phyloP scores from a whole-genome alignment of 2,888 invertebrate genomes.

The Polyommatus icarus region DNA sequence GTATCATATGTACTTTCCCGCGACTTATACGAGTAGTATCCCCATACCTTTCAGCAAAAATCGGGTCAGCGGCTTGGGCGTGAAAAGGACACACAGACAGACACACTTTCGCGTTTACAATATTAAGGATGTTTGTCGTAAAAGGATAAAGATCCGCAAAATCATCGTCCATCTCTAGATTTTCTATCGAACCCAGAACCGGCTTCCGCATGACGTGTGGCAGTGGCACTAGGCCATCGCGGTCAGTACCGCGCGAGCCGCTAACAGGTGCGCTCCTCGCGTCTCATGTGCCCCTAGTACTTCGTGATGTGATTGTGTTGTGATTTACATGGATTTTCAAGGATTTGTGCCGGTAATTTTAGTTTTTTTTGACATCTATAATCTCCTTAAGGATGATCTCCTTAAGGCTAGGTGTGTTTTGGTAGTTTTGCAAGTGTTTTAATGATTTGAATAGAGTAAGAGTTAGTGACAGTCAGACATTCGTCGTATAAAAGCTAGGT shows the following conservation, averaged over 20 bases:
- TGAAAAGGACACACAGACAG: too few species aligned
- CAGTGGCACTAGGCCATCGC: constrained; percentile 66
- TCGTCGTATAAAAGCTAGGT: too few species aligned
- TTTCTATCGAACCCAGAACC: constrained; percentile 56
- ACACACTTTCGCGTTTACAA: background rate
- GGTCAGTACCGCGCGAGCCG: constrained; percentile 42
- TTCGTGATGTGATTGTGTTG: constrained; percentile 8
- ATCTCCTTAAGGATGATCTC: too few species aligned
- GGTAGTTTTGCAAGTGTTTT: too few species aligned
- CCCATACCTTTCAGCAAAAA: too few species aligned
- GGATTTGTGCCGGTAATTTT: background rate
- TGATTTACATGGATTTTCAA: constrained; percentile 33
- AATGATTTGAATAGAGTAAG: too few species aligned
- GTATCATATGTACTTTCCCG: too few species aligned
- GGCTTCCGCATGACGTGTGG: constrained; percentile 77
- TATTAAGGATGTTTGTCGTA: background rate
- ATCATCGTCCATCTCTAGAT: constrained; percentile 22
- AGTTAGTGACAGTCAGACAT: too few species aligned
- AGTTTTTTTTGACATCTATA: background rate
- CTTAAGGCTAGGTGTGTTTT: too few species aligned
- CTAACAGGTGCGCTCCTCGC: constrained; percentile 69
- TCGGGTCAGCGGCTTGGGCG: too few species aligned
- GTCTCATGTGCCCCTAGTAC: constrained; percentile 39
- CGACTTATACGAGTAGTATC: too few species aligned
- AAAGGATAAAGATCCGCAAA: constrained; percentile 1